phyloP scores from a whole-genome alignment of 2,888 invertebrate genomes.

The Atethmia centrago region DNA sequence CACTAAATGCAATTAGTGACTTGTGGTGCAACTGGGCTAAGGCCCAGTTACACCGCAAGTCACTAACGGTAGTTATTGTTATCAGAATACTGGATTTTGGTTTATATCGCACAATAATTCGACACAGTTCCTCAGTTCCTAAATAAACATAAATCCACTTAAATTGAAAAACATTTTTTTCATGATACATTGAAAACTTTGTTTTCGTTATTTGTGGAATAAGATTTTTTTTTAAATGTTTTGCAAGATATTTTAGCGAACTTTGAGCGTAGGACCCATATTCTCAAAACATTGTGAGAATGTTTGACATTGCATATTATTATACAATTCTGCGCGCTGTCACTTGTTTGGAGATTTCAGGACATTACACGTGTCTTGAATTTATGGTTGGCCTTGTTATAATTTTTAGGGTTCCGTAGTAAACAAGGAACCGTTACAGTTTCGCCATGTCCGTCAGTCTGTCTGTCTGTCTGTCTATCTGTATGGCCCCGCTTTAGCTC shows the following conservation, averaged over 20 bases:
- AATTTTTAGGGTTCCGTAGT: too few relatives aligned
- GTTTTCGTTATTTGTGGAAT: neutral
- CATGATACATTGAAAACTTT: neutral
- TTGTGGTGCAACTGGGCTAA: too few relatives aligned
- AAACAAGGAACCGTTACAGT: too few relatives aligned
- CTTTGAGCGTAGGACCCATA: neutral
- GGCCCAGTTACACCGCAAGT: neutral
- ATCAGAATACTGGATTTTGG: neutral
- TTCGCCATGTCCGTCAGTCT: too few relatives aligned
- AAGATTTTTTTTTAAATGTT: constrained; percentile 1
- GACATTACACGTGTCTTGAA: neutral
- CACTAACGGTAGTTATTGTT: neutral
- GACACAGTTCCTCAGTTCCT: neutral
- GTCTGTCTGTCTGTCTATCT: too few relatives aligned
- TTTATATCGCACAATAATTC: neutral
- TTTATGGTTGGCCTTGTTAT: neutral
- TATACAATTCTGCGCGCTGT: neutral
- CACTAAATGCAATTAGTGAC: neutral
- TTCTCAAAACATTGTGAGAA: constrained; percentile 2
- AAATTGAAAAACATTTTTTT: constrained; percentile 10
- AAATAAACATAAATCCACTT: neutral
- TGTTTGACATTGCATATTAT: constrained; percentile 17
- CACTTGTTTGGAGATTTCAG: neutral
- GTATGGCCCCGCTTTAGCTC: too few relatives aligned
- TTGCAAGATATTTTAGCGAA: constrained; percentile 14